A percentile compares a stretch with the other conserved stretches of the same genome.
phyloP scores from a whole-genome alignment of 2,113 vertebrate species.

The Coryphaenoides rupestris region DNA sequence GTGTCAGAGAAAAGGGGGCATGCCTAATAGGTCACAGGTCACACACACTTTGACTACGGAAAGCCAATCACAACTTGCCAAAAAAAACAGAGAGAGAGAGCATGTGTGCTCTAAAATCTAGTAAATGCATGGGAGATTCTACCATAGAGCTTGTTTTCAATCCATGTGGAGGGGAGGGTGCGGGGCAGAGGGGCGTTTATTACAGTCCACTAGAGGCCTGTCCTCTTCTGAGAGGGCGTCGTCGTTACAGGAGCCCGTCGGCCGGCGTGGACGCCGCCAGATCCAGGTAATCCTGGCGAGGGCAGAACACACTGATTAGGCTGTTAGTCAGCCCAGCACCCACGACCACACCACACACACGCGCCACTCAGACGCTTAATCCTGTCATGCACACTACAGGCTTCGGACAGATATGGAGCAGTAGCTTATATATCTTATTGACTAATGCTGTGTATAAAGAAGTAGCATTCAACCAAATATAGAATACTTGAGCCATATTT shows the following conservation, averaged over 20 bases:
- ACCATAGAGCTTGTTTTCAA: constrained; percentile 99
- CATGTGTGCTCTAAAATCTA: constrained; percentile 89
- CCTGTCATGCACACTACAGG: no score
- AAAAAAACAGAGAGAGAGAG: constrained; percentile 66
- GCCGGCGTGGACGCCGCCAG: constrained; percentile 94
- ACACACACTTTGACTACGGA: constrained; percentile 67
- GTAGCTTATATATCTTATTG: no score
- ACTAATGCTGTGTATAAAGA: no score
- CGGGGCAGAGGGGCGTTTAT: constrained; percentile 97
- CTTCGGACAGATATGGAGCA: no score
- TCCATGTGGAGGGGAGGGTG: constrained; percentile 99
- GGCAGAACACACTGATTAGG: constrained; percentile 55
- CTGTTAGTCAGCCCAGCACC: not conserved
- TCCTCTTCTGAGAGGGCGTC: constrained; percentile 98
- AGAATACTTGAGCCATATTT: no score
- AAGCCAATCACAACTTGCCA: constrained; percentile 71
- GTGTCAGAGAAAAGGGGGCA: constrained; percentile 59
- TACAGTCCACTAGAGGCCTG: constrained; percentile 99
- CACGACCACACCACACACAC: no score
- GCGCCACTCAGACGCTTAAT: no score
- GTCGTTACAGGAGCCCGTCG: constrained; percentile 92
- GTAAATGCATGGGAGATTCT: constrained; percentile 99
- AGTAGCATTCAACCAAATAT: no score
- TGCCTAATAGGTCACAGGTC: constrained; percentile 71
- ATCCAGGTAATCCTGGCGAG: constrained; percentile 92